A percentile compares a stretch with the other conserved stretches of the same genome.
phyloP scores from a whole-genome alignment of 2,888 invertebrate genomes.

The Aphelenchoides bicaudatus region DNA sequence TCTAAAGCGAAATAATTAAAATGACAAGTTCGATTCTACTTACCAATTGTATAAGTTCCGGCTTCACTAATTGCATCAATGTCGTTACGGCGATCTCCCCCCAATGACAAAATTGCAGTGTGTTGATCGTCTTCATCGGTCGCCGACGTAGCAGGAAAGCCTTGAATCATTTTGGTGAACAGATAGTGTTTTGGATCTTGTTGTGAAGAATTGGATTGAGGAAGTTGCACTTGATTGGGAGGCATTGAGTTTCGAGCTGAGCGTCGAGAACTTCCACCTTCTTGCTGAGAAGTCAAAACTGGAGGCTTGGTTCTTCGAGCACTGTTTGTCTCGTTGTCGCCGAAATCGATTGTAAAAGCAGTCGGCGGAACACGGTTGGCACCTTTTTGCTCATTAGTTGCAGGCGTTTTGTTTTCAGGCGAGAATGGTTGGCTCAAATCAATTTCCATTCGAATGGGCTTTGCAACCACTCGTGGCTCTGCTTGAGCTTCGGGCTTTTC shows the following conservation, averaged over 20 bases:
- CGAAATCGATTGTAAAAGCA: conserved; percentile 42
- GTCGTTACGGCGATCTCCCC: conserved; percentile 20
- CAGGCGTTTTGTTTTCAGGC: conserved; percentile 15
- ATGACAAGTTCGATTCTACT: conserved; percentile 4
- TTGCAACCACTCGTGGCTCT: conserved; percentile 23
- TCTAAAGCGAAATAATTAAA: not conserved
- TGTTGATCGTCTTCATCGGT: not conserved
- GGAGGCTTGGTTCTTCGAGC: conserved; percentile 29
- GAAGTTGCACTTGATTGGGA: conserved; percentile 6
- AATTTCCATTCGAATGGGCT: conserved; percentile 45
- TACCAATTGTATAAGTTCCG: conserved; percentile 41
- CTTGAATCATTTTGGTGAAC: conserved; percentile 42
- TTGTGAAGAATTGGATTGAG: conserved; percentile 18
- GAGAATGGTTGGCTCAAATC: conserved; percentile 33
- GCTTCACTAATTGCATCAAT: conserved; percentile 40
- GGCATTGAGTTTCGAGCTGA: conserved; percentile 29
- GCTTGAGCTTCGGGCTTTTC: conserved; percentile 1
- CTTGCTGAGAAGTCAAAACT: conserved; percentile 32
- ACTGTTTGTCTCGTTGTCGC: conserved; percentile 27
- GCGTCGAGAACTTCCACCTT: conserved; percentile 36
- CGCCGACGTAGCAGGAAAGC: conserved; percentile 1
- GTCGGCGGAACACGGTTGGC: conserved; percentile 30
- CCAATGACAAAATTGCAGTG: conserved; percentile 7
- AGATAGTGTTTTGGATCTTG: conserved; percentile 43
- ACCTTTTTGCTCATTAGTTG: conserved; percentile 24